These are phyloP conservation scores for Anniella stebbinsi DNA, from an alignment of 2,797 vertebrate species.

Conservation along the genomic window DNA sequence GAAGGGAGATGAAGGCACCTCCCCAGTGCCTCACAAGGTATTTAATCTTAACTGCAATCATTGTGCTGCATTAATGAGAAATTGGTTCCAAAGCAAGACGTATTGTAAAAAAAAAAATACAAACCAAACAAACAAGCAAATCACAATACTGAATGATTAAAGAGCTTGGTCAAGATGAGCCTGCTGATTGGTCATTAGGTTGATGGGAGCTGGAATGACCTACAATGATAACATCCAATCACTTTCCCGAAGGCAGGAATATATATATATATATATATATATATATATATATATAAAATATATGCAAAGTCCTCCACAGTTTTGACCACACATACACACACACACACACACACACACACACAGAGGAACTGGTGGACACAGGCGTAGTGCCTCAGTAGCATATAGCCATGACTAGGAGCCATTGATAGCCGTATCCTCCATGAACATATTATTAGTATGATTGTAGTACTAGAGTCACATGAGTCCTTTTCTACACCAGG, in stretches of 20 bases:
- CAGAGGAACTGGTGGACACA: too few species aligned
- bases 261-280: too few species aligned
- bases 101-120: conserved; percentile 18
- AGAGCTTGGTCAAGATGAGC: conserved; percentile 25
- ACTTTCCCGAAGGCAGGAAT: background rate
- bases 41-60: conserved; percentile 39
- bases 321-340: background rate
- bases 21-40: background rate
- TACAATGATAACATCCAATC: background rate
- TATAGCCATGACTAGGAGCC: too few species aligned
- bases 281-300: too few species aligned
- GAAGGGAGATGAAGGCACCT: conserved; percentile 1
- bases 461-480: background rate
- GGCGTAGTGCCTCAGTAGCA: too few species aligned
- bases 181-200: background rate
- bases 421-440: too few species aligned
- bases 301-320: background rate
- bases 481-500: too few species aligned
- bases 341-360: too few species aligned
- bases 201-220: background rate
- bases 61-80: conserved; percentile 28
- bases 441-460: background rate
- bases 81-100: background rate
- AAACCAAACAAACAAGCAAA: background rate
- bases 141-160: conserved; percentile 18